phyloP scores from a whole-genome alignment of 2,113 vertebrate genomes.

The Glaucomys volans region DNA sequence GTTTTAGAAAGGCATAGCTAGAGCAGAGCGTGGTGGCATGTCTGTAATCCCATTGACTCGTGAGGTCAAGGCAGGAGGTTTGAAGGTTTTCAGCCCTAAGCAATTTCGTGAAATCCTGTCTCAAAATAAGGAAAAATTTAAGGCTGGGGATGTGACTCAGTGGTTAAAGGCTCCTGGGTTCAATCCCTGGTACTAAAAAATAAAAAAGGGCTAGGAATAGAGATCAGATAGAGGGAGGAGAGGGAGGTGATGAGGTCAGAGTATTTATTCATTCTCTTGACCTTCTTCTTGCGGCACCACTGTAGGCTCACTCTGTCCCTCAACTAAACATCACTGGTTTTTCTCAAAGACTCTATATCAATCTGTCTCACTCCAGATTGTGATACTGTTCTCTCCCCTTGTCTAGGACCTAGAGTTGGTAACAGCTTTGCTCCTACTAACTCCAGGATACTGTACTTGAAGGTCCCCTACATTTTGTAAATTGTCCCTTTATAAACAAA shows the following conservation, averaged over 20 bases:
- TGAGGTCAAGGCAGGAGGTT: no score
- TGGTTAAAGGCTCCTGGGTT: no score
- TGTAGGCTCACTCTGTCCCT: constrained; percentile 8
- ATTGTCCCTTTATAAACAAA: background rate
- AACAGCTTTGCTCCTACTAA: background rate
- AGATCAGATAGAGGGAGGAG: background rate
- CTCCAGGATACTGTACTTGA: background rate
- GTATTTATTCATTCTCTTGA: background rate
- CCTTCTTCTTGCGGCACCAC: background rate
- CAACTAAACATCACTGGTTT: background rate
- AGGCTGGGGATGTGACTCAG: no score
- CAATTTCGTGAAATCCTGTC: no score
- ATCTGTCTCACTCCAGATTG: background rate
- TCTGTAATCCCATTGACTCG: no score
- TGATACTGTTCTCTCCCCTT: background rate
- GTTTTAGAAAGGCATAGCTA: background rate
- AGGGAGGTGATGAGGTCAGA: background rate
- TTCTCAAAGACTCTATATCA: background rate
- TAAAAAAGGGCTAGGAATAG: no score
- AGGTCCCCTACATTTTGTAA: constrained; percentile 7
- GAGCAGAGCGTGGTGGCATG: background rate
- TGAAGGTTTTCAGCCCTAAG: no score
- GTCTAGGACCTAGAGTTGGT: background rate
- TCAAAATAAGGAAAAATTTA: no score
- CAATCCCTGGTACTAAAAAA: no score